Base-by-base conservation (phyloP, 2,797 vertebrate species). In the Pseudochaenichthys georgianus region DNA sequence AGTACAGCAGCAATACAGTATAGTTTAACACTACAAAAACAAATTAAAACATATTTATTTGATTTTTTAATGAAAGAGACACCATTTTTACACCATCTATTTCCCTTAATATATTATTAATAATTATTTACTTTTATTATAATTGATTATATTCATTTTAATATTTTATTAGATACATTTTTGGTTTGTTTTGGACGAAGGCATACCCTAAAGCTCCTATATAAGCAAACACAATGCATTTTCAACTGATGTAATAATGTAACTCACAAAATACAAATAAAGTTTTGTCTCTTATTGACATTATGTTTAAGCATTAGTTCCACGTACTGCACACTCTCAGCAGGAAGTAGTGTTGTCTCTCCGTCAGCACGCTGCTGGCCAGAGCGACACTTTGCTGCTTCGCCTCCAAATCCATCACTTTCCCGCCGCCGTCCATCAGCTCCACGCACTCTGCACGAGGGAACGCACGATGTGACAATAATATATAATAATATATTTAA, bases 271-370 rank as follows among this genome's bases (percentile, higher is more conserved):
- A 28, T 28, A 28, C 5, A 5, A 28, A 5, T 4, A 28, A 28
- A 0, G 4, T 5, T 28, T 28, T 5, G 28, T 28, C 10, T 57
- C 34, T 38, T 41, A 48, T 51, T 3, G 21, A n/a, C 8, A 7
- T 13, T 38, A 54, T 65, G 3, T 3, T 7, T 3, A 3, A 68
- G 13, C 12, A 54, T 59, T 13, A 11, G 6, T 47, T 11, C 46
- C 64, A 92, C 94, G 93, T 82, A 95, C 94, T 42, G 71, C 70
- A 86, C 17, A 94, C 89, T 8, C 60, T 70, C 2, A 95, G 58
- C 16, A 93, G 88, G 78, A 94, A 43, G 38, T 95, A 95, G 61
- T 23, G 65, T 2, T 90, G 91, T 53, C 94, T 89, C 75, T 90
- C 90, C 23, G 47, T 79, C 80, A 95, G 82, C n/a, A 94, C 55